Percentiles rank a stretch among this genome's conserved stretches.
phyloP scores from a whole-genome alignment of 1,140 invertebrate genomes.

The Drosophila guanche region DNA sequence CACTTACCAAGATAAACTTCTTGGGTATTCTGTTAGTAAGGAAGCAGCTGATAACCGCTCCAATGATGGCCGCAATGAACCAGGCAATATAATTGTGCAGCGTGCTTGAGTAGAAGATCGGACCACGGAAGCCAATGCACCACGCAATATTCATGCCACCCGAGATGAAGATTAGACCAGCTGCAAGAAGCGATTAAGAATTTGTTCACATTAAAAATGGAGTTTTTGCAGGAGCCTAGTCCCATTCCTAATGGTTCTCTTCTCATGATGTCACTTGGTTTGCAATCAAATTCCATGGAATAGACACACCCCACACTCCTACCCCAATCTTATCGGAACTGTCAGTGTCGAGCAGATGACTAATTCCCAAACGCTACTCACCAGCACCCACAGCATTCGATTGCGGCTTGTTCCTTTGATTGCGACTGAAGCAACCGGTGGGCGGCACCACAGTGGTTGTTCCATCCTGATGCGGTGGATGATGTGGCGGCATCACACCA shows the following conservation, averaged over 20 bases:
- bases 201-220: background rate
- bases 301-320: background rate
- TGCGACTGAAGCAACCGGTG: constrained; percentile 36
- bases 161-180: constrained; percentile 59
- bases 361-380: constrained; percentile 22
- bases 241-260: background rate
- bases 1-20: constrained; percentile 54
- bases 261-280: constrained; percentile 6
- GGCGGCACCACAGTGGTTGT: constrained; percentile 18
- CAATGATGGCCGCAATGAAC: constrained; percentile 68
- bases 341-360: constrained; percentile 8
- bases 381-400: constrained; percentile 44
- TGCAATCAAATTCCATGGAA: constrained; percentile 15
- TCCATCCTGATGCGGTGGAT: constrained; percentile 5
- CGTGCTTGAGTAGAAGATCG: fast-evolving
- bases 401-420: constrained; percentile 56
- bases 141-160: constrained; percentile 74
- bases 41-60: constrained; percentile 34
- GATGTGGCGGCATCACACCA: constrained; percentile 8
- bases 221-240: background rate
- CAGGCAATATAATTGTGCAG: constrained; percentile 50
- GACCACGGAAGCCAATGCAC: constrained; percentile 48
- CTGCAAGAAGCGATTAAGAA: constrained; percentile 6
- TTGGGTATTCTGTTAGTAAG: constrained; percentile 57
- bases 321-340: constrained; percentile 17